Percentiles rank a stretch among this genome's conserved stretches.
Conservation (phyloP, 2,888 invertebrate genomes). For the Thelaira solivaga region DNA sequence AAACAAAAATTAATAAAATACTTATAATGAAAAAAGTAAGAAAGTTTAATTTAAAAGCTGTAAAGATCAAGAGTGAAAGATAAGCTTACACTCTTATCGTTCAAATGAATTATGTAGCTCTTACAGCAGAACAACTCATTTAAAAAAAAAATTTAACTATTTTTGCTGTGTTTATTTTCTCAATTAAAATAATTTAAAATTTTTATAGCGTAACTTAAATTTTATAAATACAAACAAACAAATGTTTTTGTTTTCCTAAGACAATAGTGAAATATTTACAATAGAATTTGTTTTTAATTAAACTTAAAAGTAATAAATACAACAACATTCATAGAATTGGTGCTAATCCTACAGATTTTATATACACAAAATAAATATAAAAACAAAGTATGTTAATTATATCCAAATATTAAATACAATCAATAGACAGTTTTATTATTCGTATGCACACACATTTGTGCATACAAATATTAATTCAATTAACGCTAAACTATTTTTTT, state of each 20-base stretch:
- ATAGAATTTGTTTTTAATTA: slow-evolving; percentile 41
- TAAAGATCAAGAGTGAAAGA: too few species aligned
- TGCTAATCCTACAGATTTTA: slow-evolving; percentile 59
- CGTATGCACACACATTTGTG: slow-evolving; percentile 19
- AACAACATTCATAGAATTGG: slow-evolving; percentile 59
- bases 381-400: slow-evolving; percentile 43
- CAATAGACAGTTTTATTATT: slow-evolving; percentile 47
- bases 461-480: slow-evolving; percentile 34
- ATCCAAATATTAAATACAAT: slow-evolving; percentile 52
- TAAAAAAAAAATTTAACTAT: too few species aligned
- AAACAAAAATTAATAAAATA: too few species aligned
- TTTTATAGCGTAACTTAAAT: slow-evolving; percentile 9
- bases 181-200: slow-evolving; percentile 8
- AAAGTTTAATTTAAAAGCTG: too few species aligned
- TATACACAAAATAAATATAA: slow-evolving; percentile 52
- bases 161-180: background rate
- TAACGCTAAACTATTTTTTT: slow-evolving; percentile 44
- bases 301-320: slow-evolving; percentile 29
- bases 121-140: background rate
- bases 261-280: slow-evolving; percentile 58
- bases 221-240: background rate
- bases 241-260: slow-evolving; percentile 31
- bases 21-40: too few species aligned
- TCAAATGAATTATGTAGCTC: background rate
- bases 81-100: too few species aligned